phyloP scores from a whole-genome alignment of 2,113 vertebrate species.

The Uria aalge region DNA sequence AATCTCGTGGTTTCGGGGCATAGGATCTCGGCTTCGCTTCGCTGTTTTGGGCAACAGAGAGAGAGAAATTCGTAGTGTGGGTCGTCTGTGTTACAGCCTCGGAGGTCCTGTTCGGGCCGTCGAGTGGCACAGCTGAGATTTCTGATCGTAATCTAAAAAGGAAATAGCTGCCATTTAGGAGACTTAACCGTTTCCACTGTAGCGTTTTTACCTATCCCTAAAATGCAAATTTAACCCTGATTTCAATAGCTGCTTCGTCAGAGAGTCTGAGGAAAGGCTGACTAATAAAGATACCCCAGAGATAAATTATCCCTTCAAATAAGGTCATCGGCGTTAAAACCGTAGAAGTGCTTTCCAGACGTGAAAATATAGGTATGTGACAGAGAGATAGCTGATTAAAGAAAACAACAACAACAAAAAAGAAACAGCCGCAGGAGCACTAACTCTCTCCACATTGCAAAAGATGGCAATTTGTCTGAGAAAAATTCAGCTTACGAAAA shows the following conservation, averaged over 20 bases:
- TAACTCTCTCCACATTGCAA: neutral
- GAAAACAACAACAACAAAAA: neutral
- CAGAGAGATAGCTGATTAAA: neutral
- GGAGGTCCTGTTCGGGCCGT: neutral
- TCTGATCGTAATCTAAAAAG: constrained; percentile 23
- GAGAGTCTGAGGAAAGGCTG: neutral
- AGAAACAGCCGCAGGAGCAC: neutral
- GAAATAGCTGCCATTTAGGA: neutral
- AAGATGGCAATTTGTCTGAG: neutral
- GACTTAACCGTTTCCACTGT: neutral
- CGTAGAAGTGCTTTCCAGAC: neutral
- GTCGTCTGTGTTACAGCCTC: neutral
- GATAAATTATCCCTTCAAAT: neutral
- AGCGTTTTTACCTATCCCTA: neutral
- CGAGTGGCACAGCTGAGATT: constrained; percentile 25
- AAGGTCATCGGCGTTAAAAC: constrained; percentile 6
- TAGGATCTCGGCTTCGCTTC: neutral
- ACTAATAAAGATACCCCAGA: neutral
- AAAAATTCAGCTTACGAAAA: neutral
- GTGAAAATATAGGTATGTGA: neutral
- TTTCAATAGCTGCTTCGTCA: neutral
- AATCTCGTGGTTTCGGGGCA: neutral
- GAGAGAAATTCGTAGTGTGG: neutral
- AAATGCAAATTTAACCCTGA: neutral
- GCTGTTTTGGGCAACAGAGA: neutral